phyloP scores from a whole-genome alignment of 2,113 vertebrate genomes.

The Argyrosomus japonicus region DNA sequence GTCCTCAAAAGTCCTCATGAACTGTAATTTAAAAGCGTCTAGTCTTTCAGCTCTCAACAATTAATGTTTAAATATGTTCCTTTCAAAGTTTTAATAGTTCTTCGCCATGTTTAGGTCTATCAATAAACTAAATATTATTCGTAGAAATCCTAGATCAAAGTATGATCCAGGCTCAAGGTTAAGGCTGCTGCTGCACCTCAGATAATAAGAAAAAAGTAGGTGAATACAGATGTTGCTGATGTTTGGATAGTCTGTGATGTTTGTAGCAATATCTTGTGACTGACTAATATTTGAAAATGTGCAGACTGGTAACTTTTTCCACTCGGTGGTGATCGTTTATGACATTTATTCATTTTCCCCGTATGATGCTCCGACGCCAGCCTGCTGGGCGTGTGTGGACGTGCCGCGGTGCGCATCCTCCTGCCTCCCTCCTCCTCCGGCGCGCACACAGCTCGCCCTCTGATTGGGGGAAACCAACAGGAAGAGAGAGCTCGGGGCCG shows the following conservation, averaged over 20 bases:
- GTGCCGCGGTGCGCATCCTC: conserved; percentile 66
- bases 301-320: background rate
- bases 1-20: background rate
- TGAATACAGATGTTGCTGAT: background rate
- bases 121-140: background rate
- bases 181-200: background rate
- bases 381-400: conserved; percentile 55
- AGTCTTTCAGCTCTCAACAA: background rate
- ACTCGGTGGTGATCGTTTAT: background rate
- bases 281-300: background rate
- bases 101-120: background rate
- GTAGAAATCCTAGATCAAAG: too few relatives aligned
- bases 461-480: conserved; percentile 75
- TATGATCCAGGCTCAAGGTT: background rate
- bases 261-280: background rate
- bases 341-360: too few relatives aligned
- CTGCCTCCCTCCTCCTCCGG: conserved; percentile 31
- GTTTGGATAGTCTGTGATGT: too few relatives aligned
- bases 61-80: background rate
- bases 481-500: conserved; percentile 17
- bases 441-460: conserved; percentile 22
- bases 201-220: background rate
- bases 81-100: background rate
- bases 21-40: background rate
- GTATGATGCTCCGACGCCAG: background rate